Evolutionary conservation across 2,888 invertebrate species (phyloP), one percentile per base, ranked within the genome.

Genomic region (Euzophera pinguis): DNA sequence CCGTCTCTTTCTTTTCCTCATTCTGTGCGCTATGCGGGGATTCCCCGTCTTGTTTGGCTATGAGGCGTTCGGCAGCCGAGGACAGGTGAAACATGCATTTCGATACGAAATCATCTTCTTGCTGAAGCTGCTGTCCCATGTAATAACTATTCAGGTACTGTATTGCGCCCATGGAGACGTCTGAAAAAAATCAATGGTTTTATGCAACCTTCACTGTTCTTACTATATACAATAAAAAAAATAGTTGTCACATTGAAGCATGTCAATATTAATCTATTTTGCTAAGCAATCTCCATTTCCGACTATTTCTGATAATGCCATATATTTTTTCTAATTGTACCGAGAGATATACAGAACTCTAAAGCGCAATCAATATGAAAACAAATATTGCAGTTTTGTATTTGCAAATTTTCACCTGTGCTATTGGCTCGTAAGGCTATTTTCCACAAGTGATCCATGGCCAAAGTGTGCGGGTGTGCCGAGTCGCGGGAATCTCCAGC

Each of bases 371-470:
- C 5, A 22, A 22, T 22, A 5, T 22, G 2, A 2, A 22, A 22
- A 22, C 22, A 22, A 22, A 22, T 3, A 22, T 22, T n/a, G n/a
- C n/a, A n/a, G n/a, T n/a, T n/a, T n/a, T n/a, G n/a, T n/a, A n/a
- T n/a, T 29, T 29, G 7, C 4, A 54, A 47, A 29, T 39, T 38
- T 7, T 29, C 48, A 93, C 93, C 93, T 52, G 97, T 97, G 75
- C 96, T 97, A 62, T 95, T 95, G 1, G 98, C 98, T 61, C 96
- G 91, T 3, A 98, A 89, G 0, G 98, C 98, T 57, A 98, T 97
- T 80, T 96, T 96, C 98, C 98, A 98, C 63, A 98, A 89, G 67
- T 98, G 97, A 80, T 97, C 96, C 96, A 98, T 98, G 10, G 97
- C 97, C 10, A 96, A 92, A 27, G 94, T 93, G 65, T 91, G 90